A percentile compares a stretch with the other conserved stretches of the same genome.
Evolutionary conservation across 2,113 vertebrate species (phyloP).

Genomic region (Gymnorhina tibicen): DNA sequence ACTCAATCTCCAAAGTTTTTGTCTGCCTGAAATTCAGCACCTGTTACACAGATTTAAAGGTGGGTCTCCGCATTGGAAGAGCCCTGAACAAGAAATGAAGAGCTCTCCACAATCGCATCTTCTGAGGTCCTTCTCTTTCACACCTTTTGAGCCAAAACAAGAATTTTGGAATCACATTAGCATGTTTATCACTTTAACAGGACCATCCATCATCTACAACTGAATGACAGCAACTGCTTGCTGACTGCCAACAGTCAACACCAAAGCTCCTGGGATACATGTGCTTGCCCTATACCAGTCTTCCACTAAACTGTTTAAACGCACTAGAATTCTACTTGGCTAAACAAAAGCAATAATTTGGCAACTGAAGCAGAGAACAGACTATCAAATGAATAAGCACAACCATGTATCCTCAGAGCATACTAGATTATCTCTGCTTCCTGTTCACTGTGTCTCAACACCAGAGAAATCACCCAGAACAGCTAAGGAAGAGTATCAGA

Average conservation of each 20-base stretch:
- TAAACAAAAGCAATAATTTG: not conserved
- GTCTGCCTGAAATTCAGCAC: not conserved
- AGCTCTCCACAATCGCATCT: not conserved
- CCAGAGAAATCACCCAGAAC: not conserved
- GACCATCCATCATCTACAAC: not conserved
- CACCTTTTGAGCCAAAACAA: not conserved
- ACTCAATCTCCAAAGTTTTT: not conserved
- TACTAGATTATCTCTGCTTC: not conserved
- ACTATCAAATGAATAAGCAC: not conserved
- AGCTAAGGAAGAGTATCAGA: not conserved
- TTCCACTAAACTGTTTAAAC: not conserved
- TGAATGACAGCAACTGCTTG: not conserved
- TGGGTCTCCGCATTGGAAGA: not conserved
- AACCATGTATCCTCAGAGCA: not conserved
- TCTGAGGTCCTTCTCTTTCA: not conserved
- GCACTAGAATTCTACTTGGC: not conserved
- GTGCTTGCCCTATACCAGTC: rapidly evolving
- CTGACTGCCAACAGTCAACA: not conserved
- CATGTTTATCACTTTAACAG: not conserved
- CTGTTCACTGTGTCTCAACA: not conserved
- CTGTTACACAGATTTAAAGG: not conserved
- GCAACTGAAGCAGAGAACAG: not conserved
- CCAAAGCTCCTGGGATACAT: not conserved
- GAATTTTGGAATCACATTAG: not conserved
- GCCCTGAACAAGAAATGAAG: not conserved